Conservation (phyloP, 2,797 vertebrate genomes). For the Erpetoichthys calabaricus region DNA sequence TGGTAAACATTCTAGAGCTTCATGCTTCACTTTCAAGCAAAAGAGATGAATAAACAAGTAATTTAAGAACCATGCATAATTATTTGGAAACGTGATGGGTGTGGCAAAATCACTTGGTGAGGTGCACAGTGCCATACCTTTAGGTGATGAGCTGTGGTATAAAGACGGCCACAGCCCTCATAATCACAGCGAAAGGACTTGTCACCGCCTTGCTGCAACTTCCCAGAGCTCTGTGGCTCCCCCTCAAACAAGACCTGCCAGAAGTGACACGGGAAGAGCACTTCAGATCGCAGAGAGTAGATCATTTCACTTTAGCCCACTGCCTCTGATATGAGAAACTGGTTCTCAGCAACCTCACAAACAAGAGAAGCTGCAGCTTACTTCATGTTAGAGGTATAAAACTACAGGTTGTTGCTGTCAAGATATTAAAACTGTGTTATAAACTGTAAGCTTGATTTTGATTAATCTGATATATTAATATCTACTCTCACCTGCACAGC, state of each 20-base stretch:
- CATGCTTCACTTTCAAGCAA: rapidly evolving
- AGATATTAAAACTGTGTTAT: too few relatives aligned
- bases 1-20: background rate
- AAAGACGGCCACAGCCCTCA: constrained; percentile 53
- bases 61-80: too few relatives aligned
- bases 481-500: constrained; percentile 19
- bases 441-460: too few relatives aligned
- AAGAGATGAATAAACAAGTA: too few relatives aligned
- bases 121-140: constrained; percentile 39
- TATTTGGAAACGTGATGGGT: too few relatives aligned
- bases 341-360: constrained; percentile 7
- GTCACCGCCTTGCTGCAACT: constrained; percentile 35
- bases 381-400: too few relatives aligned
- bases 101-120: too few relatives aligned
- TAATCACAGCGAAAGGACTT: constrained; percentile 52
- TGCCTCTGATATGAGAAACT: background rate
- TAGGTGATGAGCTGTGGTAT: constrained; percentile 58
- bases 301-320: background rate
- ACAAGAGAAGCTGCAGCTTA: constrained; percentile 3
- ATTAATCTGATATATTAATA: too few relatives aligned
- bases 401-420: too few relatives aligned
- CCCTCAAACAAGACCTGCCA: constrained; percentile 43
- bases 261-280: constrained; percentile 1
- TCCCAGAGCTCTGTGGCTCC: constrained; percentile 33
- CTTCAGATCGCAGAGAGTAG: background rate